Evolutionary conservation across 2,888 invertebrate genomes (phyloP), one percentile per base, ranked within the genome.

Genomic region (Julus scandinavius): DNA sequence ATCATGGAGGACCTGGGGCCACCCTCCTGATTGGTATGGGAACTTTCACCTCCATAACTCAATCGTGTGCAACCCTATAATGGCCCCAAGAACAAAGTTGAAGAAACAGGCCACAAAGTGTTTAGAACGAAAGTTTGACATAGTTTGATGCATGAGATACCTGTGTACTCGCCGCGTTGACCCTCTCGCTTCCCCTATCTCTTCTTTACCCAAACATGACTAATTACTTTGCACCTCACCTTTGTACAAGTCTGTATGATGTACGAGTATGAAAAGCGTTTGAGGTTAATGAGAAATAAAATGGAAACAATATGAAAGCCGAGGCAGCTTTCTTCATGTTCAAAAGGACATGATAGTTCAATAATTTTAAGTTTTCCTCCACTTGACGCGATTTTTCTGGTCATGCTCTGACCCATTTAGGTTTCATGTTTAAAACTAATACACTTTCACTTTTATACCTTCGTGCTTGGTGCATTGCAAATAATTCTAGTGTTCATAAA

Each of bases 391-490:
- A 3, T 80, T 80, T 9, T 13, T 40, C 80, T 80, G 80, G 38
- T 4, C 80, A 40, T 40, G 38, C 38, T 80, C 38, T 80, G 80
- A 80, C 80, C 80, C 80, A 80, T 80, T 80, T 80, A 13, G 80
- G 15, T 80, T 63, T 7, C n/a, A 15, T 4, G 29, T 2, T 29
- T 38, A 80, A 40, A 29, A 80, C 80, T 15, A 13, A 6, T 80
- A 80, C 15, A 54, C 80, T 80, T 80, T 80, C 80, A 38, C 38
- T 80, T 80, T 80, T 38, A 80, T 29, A 80, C 80, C 80, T 80
- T 38, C 38, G 15, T 80, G 38, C 80, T 80, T 2, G 38, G 80
- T 38, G 29, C 45, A 45, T 45, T 45, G 38, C 80, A 6, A 1
- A 38, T 80, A 80, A 80, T 80, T 38, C 29, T 29, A 1, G 11